phyloP scores from a whole-genome alignment of 2,113 vertebrate species.

The Maccullochella peelii region DNA sequence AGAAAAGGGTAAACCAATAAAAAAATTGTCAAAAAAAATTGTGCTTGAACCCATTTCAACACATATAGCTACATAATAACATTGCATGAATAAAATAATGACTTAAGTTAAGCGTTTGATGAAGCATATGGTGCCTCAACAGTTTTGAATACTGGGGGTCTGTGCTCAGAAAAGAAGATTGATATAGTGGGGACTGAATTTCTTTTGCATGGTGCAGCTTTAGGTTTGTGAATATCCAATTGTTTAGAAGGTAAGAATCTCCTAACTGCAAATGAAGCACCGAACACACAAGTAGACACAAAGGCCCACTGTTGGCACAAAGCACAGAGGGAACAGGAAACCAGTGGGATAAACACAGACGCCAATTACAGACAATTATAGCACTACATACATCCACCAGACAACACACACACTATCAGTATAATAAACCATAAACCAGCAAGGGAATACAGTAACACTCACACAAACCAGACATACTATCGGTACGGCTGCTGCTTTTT shows the following conservation, averaged over 20 bases:
- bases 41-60: not conserved
- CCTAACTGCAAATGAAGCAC: not conserved
- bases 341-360: not conserved
- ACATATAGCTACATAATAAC: not conserved
- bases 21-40: too few species aligned
- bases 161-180: not conserved
- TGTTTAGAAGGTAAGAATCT: not conserved
- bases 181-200: not conserved
- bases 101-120: not conserved
- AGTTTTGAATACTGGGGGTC: not conserved
- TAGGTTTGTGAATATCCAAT: not conserved
- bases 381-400: not conserved
- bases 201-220: not conserved
- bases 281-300: not conserved
- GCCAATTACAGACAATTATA: slow-evolving; percentile 30
- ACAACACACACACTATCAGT: not conserved
- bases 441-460: not conserved
- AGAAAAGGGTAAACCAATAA: too few species aligned
- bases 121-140: not conserved
- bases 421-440: not conserved
- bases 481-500: too few species aligned
- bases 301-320: not conserved
- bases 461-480: not conserved
- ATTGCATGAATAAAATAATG: not conserved
- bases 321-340: slow-evolving; percentile 4